Percentiles rank a stretch among this genome's conserved stretches.
Conservation (phyloP, 2,113 vertebrate species). For the Hystrix cristata region DNA sequence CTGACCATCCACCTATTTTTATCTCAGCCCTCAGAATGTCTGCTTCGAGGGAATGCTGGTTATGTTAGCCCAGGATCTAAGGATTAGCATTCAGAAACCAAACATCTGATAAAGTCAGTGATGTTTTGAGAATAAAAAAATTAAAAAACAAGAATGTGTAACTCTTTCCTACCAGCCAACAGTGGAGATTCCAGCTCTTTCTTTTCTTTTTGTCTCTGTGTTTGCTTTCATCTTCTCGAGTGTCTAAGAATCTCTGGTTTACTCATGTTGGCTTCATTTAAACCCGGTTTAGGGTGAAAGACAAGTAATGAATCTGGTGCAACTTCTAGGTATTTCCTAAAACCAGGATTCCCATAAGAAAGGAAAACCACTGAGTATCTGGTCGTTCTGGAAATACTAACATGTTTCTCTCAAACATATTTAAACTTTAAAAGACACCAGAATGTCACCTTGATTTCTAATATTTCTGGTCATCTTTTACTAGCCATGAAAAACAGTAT, state of each 20-base stretch:
- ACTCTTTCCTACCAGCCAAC: background rate
- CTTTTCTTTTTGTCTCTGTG: background rate
- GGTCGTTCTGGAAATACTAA: constrained; percentile 23
- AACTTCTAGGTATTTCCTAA: constrained; percentile 24
- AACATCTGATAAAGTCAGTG: background rate
- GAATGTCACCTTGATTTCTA: constrained; percentile 26
- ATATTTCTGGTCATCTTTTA: constrained; percentile 23
- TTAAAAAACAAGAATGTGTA: background rate
- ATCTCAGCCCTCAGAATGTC: background rate
- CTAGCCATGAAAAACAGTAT: background rate
- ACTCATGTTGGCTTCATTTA: background rate
- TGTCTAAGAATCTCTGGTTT: background rate
- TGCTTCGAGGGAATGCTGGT: background rate
- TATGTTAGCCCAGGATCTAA: background rate
- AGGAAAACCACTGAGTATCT: background rate
- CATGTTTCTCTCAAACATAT: constrained; percentile 30
- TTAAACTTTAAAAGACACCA: constrained; percentile 50
- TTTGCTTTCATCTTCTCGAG: constrained; percentile 24
- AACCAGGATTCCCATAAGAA: background rate
- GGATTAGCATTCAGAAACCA: background rate
- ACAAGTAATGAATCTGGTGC: background rate
- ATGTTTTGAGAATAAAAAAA: background rate
- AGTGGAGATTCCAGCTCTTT: background rate
- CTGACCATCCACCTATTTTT: background rate
- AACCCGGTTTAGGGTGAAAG: constrained; percentile 6